Conservation (phyloP, 1,140 invertebrate genomes). For the Procambarus virginalis region DNA sequence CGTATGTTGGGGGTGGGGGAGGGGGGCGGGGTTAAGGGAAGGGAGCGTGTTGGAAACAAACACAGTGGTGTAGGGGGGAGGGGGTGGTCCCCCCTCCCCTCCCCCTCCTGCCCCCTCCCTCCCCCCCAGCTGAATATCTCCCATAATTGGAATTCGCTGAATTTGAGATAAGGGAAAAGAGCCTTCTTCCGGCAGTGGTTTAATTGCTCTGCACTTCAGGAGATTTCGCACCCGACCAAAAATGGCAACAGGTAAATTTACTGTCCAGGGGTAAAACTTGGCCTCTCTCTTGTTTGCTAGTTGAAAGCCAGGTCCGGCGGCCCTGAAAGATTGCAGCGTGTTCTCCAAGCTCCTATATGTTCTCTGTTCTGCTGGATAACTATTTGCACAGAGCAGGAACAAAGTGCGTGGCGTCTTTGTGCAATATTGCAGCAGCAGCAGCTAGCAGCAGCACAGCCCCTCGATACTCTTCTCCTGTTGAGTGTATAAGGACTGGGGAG, state of each 20-base stretch:
- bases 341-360: not conserved
- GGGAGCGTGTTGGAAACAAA: not conserved
- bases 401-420: not conserved
- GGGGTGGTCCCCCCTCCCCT: no score
- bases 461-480: slow-evolving; percentile 3
- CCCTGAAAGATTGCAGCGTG: slow-evolving; percentile 6
- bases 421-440: not conserved
- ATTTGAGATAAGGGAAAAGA: slow-evolving; percentile 48
- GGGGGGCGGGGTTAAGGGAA: not conserved
- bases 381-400: not conserved
- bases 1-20: not conserved
- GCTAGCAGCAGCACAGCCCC: not conserved
- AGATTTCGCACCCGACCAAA: slow-evolving; percentile 44
- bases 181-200: slow-evolving; percentile 22
- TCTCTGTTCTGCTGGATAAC: not conserved
- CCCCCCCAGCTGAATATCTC: slow-evolving; percentile 29
- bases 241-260: slow-evolving; percentile 51
- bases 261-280: slow-evolving; percentile 51
- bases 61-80: not conserved
- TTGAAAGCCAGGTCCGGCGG: slow-evolving; percentile 36
- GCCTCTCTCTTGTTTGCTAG: slow-evolving; percentile 48
- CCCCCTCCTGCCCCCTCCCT: no score
- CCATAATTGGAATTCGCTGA: slow-evolving; percentile 59
- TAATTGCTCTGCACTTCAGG: slow-evolving; percentile 57
- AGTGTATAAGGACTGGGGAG: slow-evolving; percentile 15